These are phyloP conservation scores for Amphiprion percula DNA, from an alignment of 2,113 vertebrate genomes.

Conservation along the genomic window DNA sequence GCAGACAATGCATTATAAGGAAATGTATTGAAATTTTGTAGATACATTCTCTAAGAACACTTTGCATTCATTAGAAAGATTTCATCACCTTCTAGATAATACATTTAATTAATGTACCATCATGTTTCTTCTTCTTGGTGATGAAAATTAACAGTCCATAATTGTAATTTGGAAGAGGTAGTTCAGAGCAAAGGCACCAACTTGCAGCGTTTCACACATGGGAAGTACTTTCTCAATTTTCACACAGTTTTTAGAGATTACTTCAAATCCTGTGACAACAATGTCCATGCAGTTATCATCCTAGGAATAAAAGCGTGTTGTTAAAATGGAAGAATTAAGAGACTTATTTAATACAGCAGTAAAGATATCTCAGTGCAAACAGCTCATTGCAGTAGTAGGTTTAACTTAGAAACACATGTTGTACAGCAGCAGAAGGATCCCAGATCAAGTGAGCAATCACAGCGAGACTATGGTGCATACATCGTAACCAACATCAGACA, in stretches of 20 bases:
- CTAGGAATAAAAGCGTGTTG: neutral
- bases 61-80: neutral
- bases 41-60: neutral
- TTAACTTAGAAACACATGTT: conserved; percentile 1
- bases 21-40: neutral
- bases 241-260: neutral
- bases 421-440: no score
- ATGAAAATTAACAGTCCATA: no score
- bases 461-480: neutral
- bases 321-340: neutral
- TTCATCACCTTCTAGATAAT: neutral
- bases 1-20: no score
- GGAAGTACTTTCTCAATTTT: neutral
- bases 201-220: no score
- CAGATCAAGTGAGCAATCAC: neutral
- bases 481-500: neutral
- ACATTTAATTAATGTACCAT: neutral
- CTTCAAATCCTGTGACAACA: neutral
- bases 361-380: neutral
- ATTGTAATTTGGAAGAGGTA: neutral
- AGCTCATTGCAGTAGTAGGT: neutral
- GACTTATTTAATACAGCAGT: neutral
- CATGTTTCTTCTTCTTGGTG: no score
- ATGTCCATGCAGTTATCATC: conserved; percentile 3
- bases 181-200: no score